Evolutionary conservation across 2,888 invertebrate species (phyloP).

Genomic region (Sipha maydis): DNA sequence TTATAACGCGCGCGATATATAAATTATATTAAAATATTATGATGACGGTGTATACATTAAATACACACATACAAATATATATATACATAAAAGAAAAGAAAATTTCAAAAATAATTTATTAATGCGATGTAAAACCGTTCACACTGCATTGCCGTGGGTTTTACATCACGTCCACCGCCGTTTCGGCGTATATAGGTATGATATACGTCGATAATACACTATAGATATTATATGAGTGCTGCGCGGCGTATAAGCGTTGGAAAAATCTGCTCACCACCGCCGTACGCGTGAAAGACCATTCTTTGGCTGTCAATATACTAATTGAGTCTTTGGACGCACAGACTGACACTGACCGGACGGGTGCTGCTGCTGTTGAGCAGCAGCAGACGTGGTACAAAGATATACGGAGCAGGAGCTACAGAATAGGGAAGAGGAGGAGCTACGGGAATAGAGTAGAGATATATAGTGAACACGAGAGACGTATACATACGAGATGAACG

Average conservation of each 20-base stretch:
- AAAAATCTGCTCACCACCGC: background rate
- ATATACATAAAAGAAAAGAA: background rate
- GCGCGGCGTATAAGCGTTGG: background rate
- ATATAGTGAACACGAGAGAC: background rate
- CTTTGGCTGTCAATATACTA: constrained; percentile 45
- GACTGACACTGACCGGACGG: constrained; percentile 6
- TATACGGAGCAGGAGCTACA: too few relatives aligned
- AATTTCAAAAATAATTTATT: background rate
- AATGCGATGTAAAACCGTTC: constrained; percentile 1
- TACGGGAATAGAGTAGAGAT: background rate
- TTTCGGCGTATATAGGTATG: too few relatives aligned
- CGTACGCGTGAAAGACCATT: background rate
- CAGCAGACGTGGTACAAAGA: background rate
- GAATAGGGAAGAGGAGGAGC: background rate
- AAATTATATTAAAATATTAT: background rate
- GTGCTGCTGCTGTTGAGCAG: background rate
- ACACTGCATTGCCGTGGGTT: background rate
- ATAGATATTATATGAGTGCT: too few relatives aligned
- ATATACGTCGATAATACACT: background rate
- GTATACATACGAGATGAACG: background rate
- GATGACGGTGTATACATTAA: background rate
- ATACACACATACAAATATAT: background rate
- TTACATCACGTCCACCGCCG: background rate
- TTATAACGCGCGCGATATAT: constrained; percentile 47
- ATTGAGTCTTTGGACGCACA: constrained; percentile 45